Evolutionary conservation across 1,140 invertebrate species (phyloP).

Genomic region (Popillia japonica): DNA sequence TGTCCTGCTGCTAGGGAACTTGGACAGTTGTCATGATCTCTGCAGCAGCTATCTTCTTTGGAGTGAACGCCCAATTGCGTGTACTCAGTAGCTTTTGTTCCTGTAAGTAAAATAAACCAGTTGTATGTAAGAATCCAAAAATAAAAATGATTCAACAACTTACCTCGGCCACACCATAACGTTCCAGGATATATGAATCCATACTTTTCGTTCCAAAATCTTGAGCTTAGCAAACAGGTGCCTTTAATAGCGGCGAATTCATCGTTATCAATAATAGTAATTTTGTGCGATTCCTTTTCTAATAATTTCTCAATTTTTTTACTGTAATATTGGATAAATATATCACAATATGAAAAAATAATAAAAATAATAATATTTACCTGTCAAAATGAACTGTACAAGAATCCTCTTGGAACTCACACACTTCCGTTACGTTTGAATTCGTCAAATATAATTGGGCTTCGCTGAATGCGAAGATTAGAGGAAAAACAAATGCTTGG

Average conservation of each 20-base stretch:
- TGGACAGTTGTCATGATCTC: constrained; percentile 80
- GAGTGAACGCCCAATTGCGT: constrained; percentile 72
- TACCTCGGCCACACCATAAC: constrained; percentile 75
- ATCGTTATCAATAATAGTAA: constrained; percentile 45
- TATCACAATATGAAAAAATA: background rate
- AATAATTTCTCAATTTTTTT: background rate
- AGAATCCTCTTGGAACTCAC: background rate
- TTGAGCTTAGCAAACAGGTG: constrained; percentile 59
- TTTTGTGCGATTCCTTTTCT: background rate
- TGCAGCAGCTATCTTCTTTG: constrained; percentile 76
- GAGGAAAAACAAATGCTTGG: too few species aligned
- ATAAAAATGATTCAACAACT: background rate
- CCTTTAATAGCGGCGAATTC: constrained; percentile 67
- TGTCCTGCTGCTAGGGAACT: constrained; percentile 67
- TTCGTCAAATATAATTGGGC: background rate
- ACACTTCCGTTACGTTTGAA: background rate
- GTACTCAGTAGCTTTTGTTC: constrained; percentile 57
- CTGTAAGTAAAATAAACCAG: background rate
- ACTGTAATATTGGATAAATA: background rate
- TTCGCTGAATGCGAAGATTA: background rate
- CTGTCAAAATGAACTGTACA: constrained; percentile 28
- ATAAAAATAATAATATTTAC: background rate
- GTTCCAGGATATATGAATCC: constrained; percentile 64
- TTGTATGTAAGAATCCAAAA: background rate
- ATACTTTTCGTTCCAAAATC: constrained; percentile 24